A percentile compares a stretch with the other conserved stretches of the same genome.
Conservation (phyloP, 2,888 invertebrate species). For the Keiferia lycopersicella region DNA sequence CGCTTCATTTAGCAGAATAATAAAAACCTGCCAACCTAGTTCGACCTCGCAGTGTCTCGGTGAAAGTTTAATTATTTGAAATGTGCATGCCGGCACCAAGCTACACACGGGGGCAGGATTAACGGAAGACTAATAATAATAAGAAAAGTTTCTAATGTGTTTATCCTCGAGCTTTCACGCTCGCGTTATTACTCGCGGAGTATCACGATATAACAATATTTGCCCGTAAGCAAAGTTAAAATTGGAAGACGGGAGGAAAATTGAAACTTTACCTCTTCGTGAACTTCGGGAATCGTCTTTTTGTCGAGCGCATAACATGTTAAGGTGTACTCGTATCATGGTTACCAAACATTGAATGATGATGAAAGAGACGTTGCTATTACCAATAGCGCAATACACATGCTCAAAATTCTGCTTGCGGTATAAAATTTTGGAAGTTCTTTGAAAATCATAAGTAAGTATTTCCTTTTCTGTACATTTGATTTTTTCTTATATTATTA, state of each 20-base stretch:
- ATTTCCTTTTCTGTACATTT: too few relatives aligned
- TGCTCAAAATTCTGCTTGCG: too few relatives aligned
- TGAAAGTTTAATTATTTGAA: conserved; percentile 57
- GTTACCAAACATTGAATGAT: too few relatives aligned
- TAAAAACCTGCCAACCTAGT: conserved; percentile 15
- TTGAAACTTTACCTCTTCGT: not conserved
- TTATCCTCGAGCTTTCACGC: not conserved
- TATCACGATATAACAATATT: conserved; percentile 1
- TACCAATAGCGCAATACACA: too few relatives aligned
- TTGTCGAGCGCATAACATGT: too few relatives aligned
- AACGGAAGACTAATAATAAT: not conserved
- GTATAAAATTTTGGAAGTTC: too few relatives aligned
- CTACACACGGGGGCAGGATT: not conserved
- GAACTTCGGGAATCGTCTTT: too few relatives aligned
- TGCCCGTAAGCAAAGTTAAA: not conserved
- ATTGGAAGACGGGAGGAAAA: not conserved
- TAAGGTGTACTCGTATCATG: too few relatives aligned
- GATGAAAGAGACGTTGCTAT: too few relatives aligned
- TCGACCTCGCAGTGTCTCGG: conserved; percentile 16
- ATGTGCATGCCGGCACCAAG: conserved; percentile 43
- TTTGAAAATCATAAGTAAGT: too few relatives aligned
- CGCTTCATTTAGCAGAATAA: conserved; percentile 24
- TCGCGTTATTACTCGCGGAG: not conserved
- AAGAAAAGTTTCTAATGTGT: not conserved
- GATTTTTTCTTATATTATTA: too few relatives aligned